phyloP scores from a whole-genome alignment of 2,888 invertebrate genomes.

The Sinelater perroti region DNA sequence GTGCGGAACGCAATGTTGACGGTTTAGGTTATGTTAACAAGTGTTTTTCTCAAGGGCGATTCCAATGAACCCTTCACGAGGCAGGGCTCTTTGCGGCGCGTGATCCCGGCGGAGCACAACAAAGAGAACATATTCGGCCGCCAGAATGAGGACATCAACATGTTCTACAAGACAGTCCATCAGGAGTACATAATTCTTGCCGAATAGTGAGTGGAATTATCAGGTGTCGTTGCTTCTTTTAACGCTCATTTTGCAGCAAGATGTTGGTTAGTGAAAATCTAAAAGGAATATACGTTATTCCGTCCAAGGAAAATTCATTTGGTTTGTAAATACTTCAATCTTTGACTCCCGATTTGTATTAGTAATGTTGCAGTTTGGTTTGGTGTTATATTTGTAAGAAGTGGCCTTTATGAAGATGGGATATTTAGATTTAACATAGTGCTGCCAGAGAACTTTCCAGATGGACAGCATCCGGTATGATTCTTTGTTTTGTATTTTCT shows the following conservation, averaged over 20 bases:
- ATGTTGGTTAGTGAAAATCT: constrained; percentile 85
- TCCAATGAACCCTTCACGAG: constrained; percentile 58
- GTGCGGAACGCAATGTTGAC: neutral
- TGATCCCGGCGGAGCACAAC: constrained; percentile 64
- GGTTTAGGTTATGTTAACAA: constrained; percentile 17
- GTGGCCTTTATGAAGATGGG: constrained; percentile 89
- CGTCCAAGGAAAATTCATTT: constrained; percentile 83
- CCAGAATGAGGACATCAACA: constrained; percentile 66
- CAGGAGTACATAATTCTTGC: constrained; percentile 91
- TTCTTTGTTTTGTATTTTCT: no score
- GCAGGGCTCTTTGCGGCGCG: constrained; percentile 67
- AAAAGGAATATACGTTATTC: constrained; percentile 91
- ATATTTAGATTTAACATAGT: constrained; percentile 88
- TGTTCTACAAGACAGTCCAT: constrained; percentile 78
- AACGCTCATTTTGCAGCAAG: constrained; percentile 75
- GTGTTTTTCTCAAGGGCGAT: constrained; percentile 39
- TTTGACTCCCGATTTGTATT: no score
- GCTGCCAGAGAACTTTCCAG: constrained; percentile 89
- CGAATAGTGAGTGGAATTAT: constrained; percentile 90
- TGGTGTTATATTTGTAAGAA: constrained; percentile 88
- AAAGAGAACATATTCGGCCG: constrained; percentile 69
- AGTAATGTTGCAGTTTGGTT: constrained; percentile 83
- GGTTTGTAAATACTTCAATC: constrained; percentile 75
- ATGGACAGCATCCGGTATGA: constrained; percentile 84
- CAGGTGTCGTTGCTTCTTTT: no score